Conservation (phyloP, 2,888 invertebrate genomes). For the Drosophila atroscutellata region DNA sequence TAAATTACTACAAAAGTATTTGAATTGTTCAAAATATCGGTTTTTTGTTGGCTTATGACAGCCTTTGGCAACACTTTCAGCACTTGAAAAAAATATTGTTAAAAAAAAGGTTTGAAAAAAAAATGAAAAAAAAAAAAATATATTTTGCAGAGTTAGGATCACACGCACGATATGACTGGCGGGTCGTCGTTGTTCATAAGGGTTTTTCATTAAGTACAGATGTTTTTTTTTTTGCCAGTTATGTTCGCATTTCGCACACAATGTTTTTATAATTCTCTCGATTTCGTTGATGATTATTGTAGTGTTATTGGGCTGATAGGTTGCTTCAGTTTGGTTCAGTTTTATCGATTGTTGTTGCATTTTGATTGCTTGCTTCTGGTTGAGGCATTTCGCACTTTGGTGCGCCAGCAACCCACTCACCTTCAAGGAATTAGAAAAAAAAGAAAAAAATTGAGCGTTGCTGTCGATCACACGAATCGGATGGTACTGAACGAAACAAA, state of each 20-base stretch:
- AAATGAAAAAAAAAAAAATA: background rate
- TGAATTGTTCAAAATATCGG: constrained; percentile 3
- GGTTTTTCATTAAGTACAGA: background rate
- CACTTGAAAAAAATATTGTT: constrained; percentile 50
- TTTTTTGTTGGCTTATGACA: background rate
- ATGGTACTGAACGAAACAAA: constrained; percentile 84
- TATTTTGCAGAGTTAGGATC: constrained; percentile 14
- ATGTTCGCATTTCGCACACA: constrained; percentile 14
- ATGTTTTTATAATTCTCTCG: background rate
- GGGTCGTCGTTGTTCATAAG: constrained; percentile 4
- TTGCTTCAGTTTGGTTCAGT: background rate
- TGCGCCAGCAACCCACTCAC: constrained; percentile 82
- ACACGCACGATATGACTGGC: constrained; percentile 39
- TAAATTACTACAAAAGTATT: background rate
- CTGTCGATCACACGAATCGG: constrained; percentile 84
- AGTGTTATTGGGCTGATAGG: background rate
- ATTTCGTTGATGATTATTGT: constrained; percentile 4
- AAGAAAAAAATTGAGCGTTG: constrained; percentile 82
- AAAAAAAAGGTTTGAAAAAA: constrained; percentile 35
- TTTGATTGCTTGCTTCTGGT: constrained; percentile 18
- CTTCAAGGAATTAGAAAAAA: constrained; percentile 84
- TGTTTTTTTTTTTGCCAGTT: background rate
- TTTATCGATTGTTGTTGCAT: constrained; percentile 6
- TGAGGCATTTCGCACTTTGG: constrained; percentile 1
- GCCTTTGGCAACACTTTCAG: constrained; percentile 26